Percentiles rank a stretch among this genome's conserved stretches.
phyloP scores from a whole-genome alignment of 2,797 vertebrate genomes.

The Rallus crepitans region DNA sequence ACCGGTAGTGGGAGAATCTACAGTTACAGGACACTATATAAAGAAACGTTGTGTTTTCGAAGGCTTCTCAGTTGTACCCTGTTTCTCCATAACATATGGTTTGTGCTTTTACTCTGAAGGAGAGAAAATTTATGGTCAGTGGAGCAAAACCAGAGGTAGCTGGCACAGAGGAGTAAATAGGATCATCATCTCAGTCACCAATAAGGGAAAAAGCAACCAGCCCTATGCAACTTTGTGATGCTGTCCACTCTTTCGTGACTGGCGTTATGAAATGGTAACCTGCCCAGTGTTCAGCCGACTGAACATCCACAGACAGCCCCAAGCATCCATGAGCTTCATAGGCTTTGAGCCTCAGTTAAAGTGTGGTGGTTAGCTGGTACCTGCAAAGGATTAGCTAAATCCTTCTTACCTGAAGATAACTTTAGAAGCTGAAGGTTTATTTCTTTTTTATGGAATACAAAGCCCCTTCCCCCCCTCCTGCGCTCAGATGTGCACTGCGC shows the following conservation, averaged over 20 bases:
- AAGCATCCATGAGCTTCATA: background rate
- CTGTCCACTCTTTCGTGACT: background rate
- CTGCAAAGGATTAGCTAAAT: background rate
- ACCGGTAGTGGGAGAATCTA: slow-evolving; percentile 44
- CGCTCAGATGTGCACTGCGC: accelerated
- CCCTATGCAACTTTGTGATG: background rate
- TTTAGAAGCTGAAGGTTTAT: background rate
- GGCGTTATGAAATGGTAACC: background rate
- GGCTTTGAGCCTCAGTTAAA: background rate
- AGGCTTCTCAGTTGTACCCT: background rate
- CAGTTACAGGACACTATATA: slow-evolving; percentile 33
- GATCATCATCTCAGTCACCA: background rate
- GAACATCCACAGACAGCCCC: background rate
- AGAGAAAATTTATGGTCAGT: slow-evolving; percentile 19
- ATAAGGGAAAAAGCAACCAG: background rate
- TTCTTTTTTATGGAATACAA: background rate
- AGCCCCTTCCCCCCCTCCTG: background rate
- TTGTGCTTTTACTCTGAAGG: background rate
- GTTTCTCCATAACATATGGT: background rate
- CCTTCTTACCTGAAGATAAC: background rate
- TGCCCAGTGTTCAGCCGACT: background rate
- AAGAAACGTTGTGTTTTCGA: slow-evolving; percentile 22
- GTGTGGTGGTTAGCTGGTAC: background rate
- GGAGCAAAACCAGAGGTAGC: slow-evolving; percentile 10
- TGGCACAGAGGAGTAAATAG: background rate